Evolutionary conservation across 2,888 invertebrate species (phyloP).

Genomic region (Melipona beecheii): DNA sequence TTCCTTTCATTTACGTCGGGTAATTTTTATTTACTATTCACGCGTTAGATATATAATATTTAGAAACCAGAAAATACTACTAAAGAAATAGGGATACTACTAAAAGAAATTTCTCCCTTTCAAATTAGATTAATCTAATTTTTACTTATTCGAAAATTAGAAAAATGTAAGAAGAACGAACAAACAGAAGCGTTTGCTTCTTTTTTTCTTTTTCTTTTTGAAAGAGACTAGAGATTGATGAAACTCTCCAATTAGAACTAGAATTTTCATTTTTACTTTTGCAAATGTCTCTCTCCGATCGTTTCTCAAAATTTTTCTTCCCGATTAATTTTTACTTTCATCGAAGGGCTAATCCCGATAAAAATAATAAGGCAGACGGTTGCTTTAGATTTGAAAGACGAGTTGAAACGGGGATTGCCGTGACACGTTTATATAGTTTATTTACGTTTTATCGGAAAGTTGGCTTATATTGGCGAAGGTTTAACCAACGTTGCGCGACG

Average conservation of each 20-base stretch:
- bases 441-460: neutral
- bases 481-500: neutral
- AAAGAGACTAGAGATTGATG: neutral
- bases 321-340: neutral
- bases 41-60: too few relatives aligned
- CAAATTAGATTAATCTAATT: neutral
- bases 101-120: too few relatives aligned
- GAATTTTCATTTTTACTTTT: neutral
- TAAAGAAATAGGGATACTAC: too few relatives aligned
- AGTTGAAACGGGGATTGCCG: neutral
- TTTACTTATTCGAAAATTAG: neutral
- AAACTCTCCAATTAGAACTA: too few relatives aligned
- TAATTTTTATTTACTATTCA: neutral
- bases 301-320: neutral
- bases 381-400: neutral
- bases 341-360: neutral
- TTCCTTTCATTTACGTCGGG: neutral
- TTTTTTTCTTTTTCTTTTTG: too few relatives aligned
- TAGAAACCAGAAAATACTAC: too few relatives aligned
- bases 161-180: too few relatives aligned
- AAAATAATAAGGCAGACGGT: neutral
- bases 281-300: neutral
- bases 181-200: too few relatives aligned
- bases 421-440: neutral
- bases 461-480: neutral